Percentiles rank a stretch among this genome's conserved stretches.
Evolutionary conservation across 2,113 vertebrate genomes (phyloP).

Genomic region (Raja brachyura): DNA sequence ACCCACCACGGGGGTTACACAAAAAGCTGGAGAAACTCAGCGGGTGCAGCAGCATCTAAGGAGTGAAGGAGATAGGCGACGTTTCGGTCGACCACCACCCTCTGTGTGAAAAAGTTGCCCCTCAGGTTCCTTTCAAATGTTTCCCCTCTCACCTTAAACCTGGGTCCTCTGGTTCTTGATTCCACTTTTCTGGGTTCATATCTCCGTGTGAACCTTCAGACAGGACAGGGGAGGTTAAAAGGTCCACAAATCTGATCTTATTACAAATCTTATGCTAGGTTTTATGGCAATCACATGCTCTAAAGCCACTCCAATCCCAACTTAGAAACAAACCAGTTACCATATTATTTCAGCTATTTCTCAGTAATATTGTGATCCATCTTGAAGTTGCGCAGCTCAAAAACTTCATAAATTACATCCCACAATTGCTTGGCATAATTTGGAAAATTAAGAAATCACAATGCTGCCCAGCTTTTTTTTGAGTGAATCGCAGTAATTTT

Average conservation of each 20-base stretch:
- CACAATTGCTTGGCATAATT: neutral
- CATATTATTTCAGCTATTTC: neutral
- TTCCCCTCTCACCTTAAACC: too few species aligned
- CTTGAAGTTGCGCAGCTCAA: neutral
- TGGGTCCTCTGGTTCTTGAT: too few species aligned
- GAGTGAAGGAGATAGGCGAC: too few species aligned
- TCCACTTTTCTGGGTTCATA: too few species aligned
- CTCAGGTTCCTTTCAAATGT: too few species aligned
- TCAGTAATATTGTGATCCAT: neutral
- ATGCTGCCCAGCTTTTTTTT: neutral
- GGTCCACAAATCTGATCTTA: neutral
- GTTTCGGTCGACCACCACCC: too few species aligned
- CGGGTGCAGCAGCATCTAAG: too few species aligned
- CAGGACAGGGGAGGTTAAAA: neutral
- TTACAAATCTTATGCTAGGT: neutral
- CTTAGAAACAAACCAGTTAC: neutral
- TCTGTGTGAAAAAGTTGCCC: too few species aligned
- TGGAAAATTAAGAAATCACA: constrained; percentile 25
- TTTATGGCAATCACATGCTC: neutral
- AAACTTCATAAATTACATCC: neutral
- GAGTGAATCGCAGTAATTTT: constrained; percentile 4
- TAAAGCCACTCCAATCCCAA: neutral
- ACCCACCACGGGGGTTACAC: too few species aligned
- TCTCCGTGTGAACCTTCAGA: neutral
- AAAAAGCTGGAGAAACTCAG: too few species aligned